Evolutionary conservation across 1,140 invertebrate species (phyloP).

Genomic region (Helicoverpa zea): DNA sequence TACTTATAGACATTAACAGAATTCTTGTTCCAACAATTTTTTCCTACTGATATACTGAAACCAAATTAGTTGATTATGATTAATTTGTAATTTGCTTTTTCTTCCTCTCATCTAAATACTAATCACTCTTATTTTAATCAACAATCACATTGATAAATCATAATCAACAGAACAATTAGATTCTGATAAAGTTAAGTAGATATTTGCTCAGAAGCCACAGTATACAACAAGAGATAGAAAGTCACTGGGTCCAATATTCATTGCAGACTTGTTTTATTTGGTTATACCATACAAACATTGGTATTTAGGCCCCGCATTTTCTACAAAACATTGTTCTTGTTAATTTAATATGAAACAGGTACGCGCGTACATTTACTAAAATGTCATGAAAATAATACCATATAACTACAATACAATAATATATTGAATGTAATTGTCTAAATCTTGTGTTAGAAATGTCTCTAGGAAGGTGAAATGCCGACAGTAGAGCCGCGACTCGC

Average conservation of each 20-base stretch:
- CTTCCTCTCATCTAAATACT: background rate
- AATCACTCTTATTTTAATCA: background rate
- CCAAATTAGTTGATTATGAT: conserved; percentile 17
- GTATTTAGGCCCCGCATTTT: conserved; percentile 75
- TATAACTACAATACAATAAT: conserved; percentile 61
- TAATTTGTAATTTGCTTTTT: background rate
- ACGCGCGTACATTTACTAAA: conserved; percentile 80
- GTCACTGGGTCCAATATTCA: conserved; percentile 57
- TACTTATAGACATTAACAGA: conserved; percentile 8
- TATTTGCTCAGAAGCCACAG: conserved; percentile 13
- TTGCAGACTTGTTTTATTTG: conserved; percentile 44
- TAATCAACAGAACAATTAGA: conserved; percentile 1
- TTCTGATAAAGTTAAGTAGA: conserved; percentile 15
- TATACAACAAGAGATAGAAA: conserved; percentile 31
- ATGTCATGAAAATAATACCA: conserved; percentile 74
- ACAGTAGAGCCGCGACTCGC: background rate
- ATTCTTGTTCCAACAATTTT: background rate
- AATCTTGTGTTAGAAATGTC: conserved; percentile 64
- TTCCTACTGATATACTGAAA: background rate
- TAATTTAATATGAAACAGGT: conserved; percentile 74
- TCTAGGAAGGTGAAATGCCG: conserved; percentile 70
- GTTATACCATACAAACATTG: conserved; percentile 56
- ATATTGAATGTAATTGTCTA: conserved; percentile 68
- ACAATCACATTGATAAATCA: background rate
- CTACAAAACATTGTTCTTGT: conserved; percentile 64